These are phyloP conservation scores for Stenurella melanura DNA, from an alignment of 2,888 invertebrate species.

Conservation along the genomic window DNA sequence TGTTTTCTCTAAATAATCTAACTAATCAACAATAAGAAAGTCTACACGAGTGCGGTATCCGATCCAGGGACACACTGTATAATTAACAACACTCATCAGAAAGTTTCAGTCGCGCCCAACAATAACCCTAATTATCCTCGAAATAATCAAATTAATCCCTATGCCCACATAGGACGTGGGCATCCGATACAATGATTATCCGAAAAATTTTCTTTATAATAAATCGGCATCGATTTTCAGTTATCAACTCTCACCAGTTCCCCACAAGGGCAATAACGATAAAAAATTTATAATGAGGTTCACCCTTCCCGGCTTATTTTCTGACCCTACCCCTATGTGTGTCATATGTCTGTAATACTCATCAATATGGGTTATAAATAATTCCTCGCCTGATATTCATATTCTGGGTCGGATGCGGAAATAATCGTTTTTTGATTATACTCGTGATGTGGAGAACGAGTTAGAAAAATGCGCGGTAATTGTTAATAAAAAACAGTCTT, in stretches of 20 bases:
- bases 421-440: slow-evolving; percentile 2
- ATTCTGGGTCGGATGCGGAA: background rate
- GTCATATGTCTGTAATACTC: slow-evolving; percentile 20
- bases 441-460: background rate
- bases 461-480: background rate
- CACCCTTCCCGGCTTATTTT: slow-evolving; percentile 22
- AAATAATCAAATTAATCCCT: slow-evolving; percentile 15
- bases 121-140: slow-evolving; percentile 11
- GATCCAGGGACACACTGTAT: too few relatives aligned
- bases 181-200: slow-evolving; percentile 15
- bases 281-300: slow-evolving; percentile 38
- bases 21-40: too few relatives aligned
- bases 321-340: slow-evolving; percentile 22
- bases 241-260: slow-evolving; percentile 22
- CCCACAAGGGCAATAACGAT: slow-evolving; percentile 31
- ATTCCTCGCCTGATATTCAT: slow-evolving; percentile 33
- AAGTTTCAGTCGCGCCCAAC: background rate
- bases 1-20: too few relatives aligned
- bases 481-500: background rate
- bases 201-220: slow-evolving; percentile 30
- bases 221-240: slow-evolving; percentile 28
- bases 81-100: background rate
- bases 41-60: too few relatives aligned
- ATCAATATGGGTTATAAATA: slow-evolving; percentile 38
- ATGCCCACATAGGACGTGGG: background rate